Percentiles rank a stretch among this genome's conserved stretches.
These are phyloP conservation scores for Neotoma lepida DNA, from an alignment of 2,113 vertebrate genomes.

Conservation along the genomic window DNA sequence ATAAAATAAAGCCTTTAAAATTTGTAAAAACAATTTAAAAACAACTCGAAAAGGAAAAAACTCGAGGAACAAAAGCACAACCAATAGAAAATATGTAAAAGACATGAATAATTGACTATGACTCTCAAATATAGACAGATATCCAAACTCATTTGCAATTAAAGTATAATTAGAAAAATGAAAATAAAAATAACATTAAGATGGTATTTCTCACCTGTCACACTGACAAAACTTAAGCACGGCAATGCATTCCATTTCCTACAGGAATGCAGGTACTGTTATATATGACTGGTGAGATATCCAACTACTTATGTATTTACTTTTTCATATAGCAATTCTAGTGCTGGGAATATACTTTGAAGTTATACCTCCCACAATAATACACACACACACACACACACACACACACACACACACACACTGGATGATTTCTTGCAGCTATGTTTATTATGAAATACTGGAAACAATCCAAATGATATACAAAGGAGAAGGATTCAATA, in stretches of 20 bases:
- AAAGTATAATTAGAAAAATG: not conserved
- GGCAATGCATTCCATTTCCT: not conserved
- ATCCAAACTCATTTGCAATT: not conserved
- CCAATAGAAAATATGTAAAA: not conserved
- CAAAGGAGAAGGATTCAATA: not conserved
- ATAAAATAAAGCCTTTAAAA: not conserved
- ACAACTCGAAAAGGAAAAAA: not conserved
- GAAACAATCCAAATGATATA: not conserved
- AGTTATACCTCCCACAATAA: not conserved
- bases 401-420: not conserved
- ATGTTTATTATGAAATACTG: not conserved
- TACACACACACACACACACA: too few relatives aligned
- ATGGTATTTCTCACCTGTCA: not conserved
- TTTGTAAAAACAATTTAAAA: not conserved
- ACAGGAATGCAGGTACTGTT: not conserved
- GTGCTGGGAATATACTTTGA: not conserved
- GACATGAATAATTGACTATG: not conserved
- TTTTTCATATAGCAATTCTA: conserved; percentile 24
- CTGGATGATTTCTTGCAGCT: not conserved
- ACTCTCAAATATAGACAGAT: not conserved
- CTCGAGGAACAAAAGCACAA: not conserved
- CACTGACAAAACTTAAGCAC: not conserved
- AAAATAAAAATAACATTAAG: not conserved
- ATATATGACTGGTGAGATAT: not conserved
- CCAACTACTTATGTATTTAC: not conserved